Evolutionary conservation across 37 sponge, comb jelly and placozoan species (phyloP).

Genomic region (Halisarca cf. caerulea): DNA sequence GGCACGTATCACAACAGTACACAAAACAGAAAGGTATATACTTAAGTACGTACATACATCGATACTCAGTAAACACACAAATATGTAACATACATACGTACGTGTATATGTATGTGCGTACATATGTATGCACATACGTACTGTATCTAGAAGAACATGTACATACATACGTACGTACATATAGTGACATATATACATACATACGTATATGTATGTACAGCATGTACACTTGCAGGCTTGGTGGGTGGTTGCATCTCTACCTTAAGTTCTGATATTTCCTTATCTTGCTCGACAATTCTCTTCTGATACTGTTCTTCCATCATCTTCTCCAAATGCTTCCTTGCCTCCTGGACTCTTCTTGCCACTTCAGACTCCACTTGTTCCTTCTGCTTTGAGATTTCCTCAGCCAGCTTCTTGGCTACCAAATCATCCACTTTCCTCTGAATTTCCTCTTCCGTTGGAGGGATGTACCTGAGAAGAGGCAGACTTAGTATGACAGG

Average conservation of each 20-base stretch:
- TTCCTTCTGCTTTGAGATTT: constrained; percentile 67
- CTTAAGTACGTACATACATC: neutral
- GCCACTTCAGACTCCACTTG: constrained; percentile 84
- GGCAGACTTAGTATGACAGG: neutral
- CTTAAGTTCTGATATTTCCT: constrained; percentile 67
- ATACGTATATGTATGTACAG: too few species aligned
- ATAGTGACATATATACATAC: too few species aligned
- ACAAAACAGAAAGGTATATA: neutral
- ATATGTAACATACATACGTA: neutral
- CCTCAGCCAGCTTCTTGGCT: constrained; percentile 65
- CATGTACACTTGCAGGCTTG: too few species aligned
- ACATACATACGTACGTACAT: neutral
- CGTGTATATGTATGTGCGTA: neutral
- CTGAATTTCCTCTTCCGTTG: constrained; percentile 58
- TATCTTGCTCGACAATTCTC: constrained; percentile 52
- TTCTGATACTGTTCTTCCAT: constrained; percentile 80
- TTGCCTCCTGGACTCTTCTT: constrained; percentile 80
- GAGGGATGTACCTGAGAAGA: neutral
- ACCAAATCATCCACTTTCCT: constrained; percentile 70
- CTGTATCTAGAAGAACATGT: neutral
- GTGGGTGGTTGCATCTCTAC: too few species aligned
- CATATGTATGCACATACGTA: too few species aligned
- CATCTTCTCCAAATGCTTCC: constrained; percentile 61
- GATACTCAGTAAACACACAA: too few species aligned
- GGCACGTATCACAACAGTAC: neutral